Percentiles rank a stretch among this genome's conserved stretches.
Evolutionary conservation across 2,888 invertebrate species (phyloP).

Genomic region (Aquatica leii): DNA sequence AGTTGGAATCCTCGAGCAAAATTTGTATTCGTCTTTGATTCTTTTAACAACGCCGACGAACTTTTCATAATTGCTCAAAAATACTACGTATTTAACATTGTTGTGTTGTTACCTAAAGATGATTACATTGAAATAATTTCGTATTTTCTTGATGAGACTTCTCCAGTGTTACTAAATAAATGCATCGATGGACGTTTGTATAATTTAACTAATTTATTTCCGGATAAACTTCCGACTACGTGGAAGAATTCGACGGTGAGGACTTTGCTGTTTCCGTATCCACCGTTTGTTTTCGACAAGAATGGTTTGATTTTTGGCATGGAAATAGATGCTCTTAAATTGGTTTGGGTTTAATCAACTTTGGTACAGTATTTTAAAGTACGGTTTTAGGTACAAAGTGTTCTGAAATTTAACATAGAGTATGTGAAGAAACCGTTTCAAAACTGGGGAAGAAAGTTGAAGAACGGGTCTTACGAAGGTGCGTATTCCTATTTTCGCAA

Average conservation of each 20-base stretch:
- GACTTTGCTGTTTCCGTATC: constrained; percentile 7
- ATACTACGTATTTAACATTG: no score
- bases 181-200: constrained; percentile 7
- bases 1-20: constrained; percentile 27
- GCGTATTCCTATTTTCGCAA: constrained; percentile 12
- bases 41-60: constrained; percentile 1
- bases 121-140: no score
- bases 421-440: neutral
- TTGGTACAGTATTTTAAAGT: no score
- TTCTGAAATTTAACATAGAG: constrained; percentile 5
- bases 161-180: neutral
- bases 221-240: constrained; percentile 10
- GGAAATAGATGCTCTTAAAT: constrained; percentile 9
- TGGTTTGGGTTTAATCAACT: no score
- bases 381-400: constrained; percentile 10
- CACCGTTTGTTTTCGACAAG: constrained; percentile 8
- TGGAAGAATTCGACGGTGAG: constrained; percentile 15
- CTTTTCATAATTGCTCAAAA: no score
- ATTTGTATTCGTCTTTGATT: constrained; percentile 13
- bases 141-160: no score
- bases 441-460: constrained; percentile 11
- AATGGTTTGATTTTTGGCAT: constrained; percentile 3
- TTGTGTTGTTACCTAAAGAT: no score
- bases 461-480: constrained; percentile 15
- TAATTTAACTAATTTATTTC: constrained; percentile 13